Conservation (phyloP, 2,113 vertebrate species). For the Antechinus stuartii region DNA sequence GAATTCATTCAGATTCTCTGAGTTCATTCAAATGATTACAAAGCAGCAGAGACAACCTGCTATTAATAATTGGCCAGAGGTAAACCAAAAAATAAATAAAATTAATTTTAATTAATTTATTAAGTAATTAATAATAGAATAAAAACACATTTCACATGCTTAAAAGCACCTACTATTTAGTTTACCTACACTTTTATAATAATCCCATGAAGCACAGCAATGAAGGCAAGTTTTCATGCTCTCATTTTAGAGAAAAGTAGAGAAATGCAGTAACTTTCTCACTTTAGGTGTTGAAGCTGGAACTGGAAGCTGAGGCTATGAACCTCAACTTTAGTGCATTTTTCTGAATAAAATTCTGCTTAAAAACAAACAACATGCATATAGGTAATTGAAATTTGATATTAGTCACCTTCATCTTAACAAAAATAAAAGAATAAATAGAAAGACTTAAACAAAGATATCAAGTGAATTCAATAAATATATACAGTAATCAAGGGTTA, state of each 20-base stretch:
- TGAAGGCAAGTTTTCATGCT: not conserved
- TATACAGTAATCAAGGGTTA: not conserved
- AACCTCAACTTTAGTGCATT: not conserved
- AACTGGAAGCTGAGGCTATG: not conserved
- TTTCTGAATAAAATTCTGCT: not conserved
- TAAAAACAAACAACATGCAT: not conserved
- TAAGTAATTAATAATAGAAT: too few relatives aligned
- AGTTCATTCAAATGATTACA: not conserved
- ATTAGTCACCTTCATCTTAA: not conserved
- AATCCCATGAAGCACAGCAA: not conserved
- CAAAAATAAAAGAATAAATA: conserved; percentile 23
- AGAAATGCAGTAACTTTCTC: not conserved
- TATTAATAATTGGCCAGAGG: not conserved
- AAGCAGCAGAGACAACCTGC: not conserved
- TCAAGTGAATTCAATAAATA: conserved; percentile 5
- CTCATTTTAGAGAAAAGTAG: not conserved
- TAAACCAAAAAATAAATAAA: not conserved
- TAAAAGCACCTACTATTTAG: not conserved
- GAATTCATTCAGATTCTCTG: not conserved
- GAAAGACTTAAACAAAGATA: not conserved
- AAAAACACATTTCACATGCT: not conserved
- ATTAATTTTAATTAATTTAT: not conserved
- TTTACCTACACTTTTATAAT: not conserved
- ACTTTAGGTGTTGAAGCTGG: not conserved
- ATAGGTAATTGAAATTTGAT: conserved; percentile 12